phyloP scores from a whole-genome alignment of 1,140 invertebrate genomes.

The Pseudoatta argentina region DNA sequence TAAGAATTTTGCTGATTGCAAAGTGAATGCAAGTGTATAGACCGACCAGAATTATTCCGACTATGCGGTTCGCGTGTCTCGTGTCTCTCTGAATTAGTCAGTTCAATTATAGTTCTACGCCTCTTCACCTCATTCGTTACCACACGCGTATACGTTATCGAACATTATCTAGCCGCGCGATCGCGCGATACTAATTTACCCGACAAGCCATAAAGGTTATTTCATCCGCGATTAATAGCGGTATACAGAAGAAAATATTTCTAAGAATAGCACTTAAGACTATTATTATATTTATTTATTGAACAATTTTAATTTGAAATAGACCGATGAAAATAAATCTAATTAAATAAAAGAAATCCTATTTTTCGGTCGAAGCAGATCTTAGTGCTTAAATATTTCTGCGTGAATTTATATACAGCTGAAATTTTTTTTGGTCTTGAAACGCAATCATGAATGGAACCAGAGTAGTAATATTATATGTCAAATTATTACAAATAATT shows the following conservation, averaged over 20 bases:
- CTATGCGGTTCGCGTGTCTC: constrained; percentile 80
- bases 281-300: neutral
- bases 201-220: neutral
- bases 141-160: constrained; percentile 61
- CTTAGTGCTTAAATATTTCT: too few relatives aligned
- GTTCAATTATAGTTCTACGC: constrained; percentile 78
- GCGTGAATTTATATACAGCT: too few relatives aligned
- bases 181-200: constrained; percentile 1
- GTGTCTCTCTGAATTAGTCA: constrained; percentile 79
- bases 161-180: constrained; percentile 18
- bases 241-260: neutral
- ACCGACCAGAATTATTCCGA: constrained; percentile 40
- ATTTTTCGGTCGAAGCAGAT: too few relatives aligned
- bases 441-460: too few relatives aligned
- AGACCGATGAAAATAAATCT: too few relatives aligned
- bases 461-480: too few relatives aligned
- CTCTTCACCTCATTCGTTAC: constrained; percentile 38
- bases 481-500: too few relatives aligned
- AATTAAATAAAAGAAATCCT: too few relatives aligned
- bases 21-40: constrained; percentile 2
- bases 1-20: constrained; percentile 3
- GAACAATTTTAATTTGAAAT: neutral
- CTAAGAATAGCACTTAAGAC: neutral
- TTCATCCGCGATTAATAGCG: neutral
- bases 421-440: too few relatives aligned